phyloP scores from a whole-genome alignment of 2,113 vertebrate genomes.

The Holacanthus passer region DNA sequence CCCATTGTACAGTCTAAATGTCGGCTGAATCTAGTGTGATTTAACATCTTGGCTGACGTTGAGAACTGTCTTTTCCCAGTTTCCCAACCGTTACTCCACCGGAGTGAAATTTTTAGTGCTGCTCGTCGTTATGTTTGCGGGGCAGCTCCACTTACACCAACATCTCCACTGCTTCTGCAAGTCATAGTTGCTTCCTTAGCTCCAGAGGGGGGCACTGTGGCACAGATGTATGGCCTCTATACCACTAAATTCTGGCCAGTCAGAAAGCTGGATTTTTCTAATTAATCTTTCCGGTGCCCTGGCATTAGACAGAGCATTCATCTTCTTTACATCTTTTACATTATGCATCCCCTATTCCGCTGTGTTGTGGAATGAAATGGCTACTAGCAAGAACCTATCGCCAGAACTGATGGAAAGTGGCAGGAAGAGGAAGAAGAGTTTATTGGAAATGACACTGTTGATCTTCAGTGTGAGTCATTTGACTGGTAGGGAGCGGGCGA shows the following conservation, averaged over 20 bases:
- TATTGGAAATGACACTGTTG: conserved; percentile 85
- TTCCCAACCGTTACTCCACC: not conserved
- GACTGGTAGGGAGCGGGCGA: conserved; percentile 68
- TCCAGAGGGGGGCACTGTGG: conserved; percentile 45
- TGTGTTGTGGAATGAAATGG: conserved; percentile 82
- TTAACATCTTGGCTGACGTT: not conserved
- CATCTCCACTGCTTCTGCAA: not conserved
- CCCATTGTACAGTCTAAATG: not conserved
- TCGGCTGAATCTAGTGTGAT: not conserved
- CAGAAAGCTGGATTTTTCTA: conserved; percentile 64
- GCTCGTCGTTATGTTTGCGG: conserved; percentile 11
- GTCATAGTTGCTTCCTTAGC: conserved; percentile 3
- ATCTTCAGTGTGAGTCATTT: conserved; percentile 84
- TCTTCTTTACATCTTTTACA: conserved; percentile 81
- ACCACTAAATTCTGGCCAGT: conserved; percentile 54
- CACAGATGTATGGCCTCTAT: conserved; percentile 54
- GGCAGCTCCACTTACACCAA: not conserved
- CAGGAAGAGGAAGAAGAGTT: conserved; percentile 78
- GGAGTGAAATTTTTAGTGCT: not conserved
- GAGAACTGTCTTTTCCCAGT: not conserved
- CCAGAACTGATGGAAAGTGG: conserved; percentile 80
- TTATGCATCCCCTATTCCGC: conserved; percentile 79
- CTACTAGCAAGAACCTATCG: conserved; percentile 76
- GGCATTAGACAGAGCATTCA: conserved; percentile 77
- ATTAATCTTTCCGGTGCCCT: conserved; percentile 76